Evolutionary conservation across 2,797 vertebrate species (phyloP).

Genomic region (Benthosema pterotum): DNA sequence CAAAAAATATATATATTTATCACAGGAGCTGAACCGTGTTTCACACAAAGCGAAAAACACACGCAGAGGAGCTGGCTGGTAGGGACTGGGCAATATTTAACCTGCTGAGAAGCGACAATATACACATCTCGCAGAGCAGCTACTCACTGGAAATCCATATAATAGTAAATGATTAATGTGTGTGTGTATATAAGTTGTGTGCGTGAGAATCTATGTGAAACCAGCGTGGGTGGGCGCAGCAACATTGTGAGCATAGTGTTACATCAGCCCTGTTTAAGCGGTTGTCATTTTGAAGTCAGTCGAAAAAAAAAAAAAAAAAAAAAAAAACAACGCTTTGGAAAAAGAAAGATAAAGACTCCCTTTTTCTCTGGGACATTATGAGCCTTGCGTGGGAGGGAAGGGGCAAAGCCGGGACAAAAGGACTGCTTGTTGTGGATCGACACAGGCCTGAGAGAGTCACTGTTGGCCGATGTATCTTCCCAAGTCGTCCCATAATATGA

Average conservation of each 20-base stretch:
- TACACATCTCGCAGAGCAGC: slow-evolving; percentile 11
- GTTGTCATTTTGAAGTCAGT: slow-evolving; percentile 48
- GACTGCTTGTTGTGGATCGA: slow-evolving; percentile 65
- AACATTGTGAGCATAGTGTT: slow-evolving; percentile 48
- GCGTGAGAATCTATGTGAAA: slow-evolving; percentile 29
- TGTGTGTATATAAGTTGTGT: slow-evolving; percentile 7
- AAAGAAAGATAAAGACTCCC: slow-evolving; percentile 67
- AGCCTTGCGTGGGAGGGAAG: slow-evolving; percentile 66
- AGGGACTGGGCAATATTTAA: slow-evolving; percentile 47
- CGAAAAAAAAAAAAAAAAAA: too few relatives aligned
- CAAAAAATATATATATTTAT: not conserved
- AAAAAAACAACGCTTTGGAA: slow-evolving; percentile 63
- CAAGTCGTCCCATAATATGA: slow-evolving; percentile 45
- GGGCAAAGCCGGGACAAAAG: slow-evolving; percentile 71
- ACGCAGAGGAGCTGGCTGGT: slow-evolving; percentile 9
- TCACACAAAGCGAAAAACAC: slow-evolving; percentile 32
- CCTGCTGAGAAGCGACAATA: slow-evolving; percentile 26
- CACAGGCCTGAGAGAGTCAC: slow-evolving; percentile 54
- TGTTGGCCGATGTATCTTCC: slow-evolving; percentile 44
- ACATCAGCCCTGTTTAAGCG: slow-evolving; percentile 56
- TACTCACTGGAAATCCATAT: slow-evolving; percentile 18
- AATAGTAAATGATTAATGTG: slow-evolving; percentile 35
- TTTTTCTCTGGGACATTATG: slow-evolving; percentile 68
- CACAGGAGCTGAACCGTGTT: slow-evolving; percentile 45
- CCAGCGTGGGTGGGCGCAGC: slow-evolving; percentile 35